Percentiles rank a stretch among this genome's conserved stretches.
Conservation (phyloP, 2,888 invertebrate species). For the Sphinx pinastri region DNA sequence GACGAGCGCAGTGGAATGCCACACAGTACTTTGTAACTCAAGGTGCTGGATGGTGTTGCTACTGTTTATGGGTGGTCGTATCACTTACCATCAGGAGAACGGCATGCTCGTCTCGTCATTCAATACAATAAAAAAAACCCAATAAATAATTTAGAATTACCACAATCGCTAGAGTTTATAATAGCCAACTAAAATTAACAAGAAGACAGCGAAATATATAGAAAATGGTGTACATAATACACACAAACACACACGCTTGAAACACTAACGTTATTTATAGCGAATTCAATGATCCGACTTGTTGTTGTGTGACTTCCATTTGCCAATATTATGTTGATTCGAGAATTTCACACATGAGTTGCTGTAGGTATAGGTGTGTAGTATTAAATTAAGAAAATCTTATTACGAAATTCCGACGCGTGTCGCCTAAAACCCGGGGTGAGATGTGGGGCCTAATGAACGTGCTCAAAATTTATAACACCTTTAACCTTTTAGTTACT, state of each 20-base stretch:
- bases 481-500: conserved; percentile 74
- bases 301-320: conserved; percentile 38
- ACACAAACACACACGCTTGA: background rate
- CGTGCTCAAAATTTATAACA: conserved; percentile 80
- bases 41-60: too few relatives aligned
- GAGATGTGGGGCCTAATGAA: conserved; percentile 73
- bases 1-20: too few relatives aligned
- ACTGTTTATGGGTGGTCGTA: too few relatives aligned
- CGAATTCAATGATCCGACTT: conserved; percentile 27
- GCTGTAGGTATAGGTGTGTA: conserved; percentile 40
- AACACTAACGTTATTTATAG: background rate
- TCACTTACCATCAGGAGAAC: too few relatives aligned
- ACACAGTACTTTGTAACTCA: too few relatives aligned
- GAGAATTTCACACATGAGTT: conserved; percentile 45
- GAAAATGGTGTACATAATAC: background rate
- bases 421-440: conserved; percentile 74
- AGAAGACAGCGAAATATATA: background rate
- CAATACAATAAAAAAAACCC: too few relatives aligned
- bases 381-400: conserved; percentile 80
- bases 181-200: too few relatives aligned
- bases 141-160: too few relatives aligned
- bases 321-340: conserved; percentile 45
- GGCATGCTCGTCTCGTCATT: too few relatives aligned
- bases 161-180: too few relatives aligned
- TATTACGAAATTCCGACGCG: conserved; percentile 82